phyloP scores from a whole-genome alignment of 37 sponge, comb jelly and placozoan genomes.

The Dysidea cf. avara region DNA sequence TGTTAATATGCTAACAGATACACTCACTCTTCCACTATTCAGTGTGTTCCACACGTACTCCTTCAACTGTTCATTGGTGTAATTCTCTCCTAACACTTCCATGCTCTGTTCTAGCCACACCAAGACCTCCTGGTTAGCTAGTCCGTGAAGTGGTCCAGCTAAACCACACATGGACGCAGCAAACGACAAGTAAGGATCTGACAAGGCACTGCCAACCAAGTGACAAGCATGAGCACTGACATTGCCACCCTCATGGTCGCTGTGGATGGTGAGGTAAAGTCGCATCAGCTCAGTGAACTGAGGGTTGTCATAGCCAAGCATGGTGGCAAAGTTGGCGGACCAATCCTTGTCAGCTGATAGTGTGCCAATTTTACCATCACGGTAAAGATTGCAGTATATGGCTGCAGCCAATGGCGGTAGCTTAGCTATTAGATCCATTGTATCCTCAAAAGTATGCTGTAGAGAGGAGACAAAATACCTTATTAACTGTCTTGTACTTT shows the following conservation, averaged over 20 bases:
- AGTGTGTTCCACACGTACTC: constrained; percentile 94
- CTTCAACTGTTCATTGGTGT: constrained; percentile 76
- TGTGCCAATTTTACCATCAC: constrained; percentile 85
- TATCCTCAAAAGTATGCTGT: constrained; percentile 88
- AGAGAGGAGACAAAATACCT: too few relatives aligned
- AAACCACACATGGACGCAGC: constrained; percentile 97
- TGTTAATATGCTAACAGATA: background rate
- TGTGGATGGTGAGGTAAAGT: constrained; percentile 97
- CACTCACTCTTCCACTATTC: constrained; percentile 80
- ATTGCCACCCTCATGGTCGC: constrained; percentile 98
- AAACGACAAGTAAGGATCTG: constrained; percentile 97
- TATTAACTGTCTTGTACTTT: too few relatives aligned
- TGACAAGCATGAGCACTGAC: constrained; percentile 96
- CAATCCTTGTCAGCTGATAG: constrained; percentile 87
- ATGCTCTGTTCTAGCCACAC: constrained; percentile 86
- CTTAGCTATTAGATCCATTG: constrained; percentile 98
- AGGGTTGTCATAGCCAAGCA: constrained; percentile 83
- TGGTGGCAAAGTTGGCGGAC: constrained; percentile 94
- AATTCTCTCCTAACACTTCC: constrained; percentile 78
- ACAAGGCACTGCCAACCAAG: constrained; percentile 91
- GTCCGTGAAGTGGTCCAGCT: constrained; percentile 97
- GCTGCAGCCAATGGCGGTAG: constrained; percentile 88
- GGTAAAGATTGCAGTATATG: constrained; percentile 86
- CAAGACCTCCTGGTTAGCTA: constrained; percentile 93
- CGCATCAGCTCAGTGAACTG: constrained; percentile 87